These are phyloP conservation scores for Whitmania pigra DNA, from an alignment of 1,140 invertebrate genomes.

Conservation along the genomic window DNA sequence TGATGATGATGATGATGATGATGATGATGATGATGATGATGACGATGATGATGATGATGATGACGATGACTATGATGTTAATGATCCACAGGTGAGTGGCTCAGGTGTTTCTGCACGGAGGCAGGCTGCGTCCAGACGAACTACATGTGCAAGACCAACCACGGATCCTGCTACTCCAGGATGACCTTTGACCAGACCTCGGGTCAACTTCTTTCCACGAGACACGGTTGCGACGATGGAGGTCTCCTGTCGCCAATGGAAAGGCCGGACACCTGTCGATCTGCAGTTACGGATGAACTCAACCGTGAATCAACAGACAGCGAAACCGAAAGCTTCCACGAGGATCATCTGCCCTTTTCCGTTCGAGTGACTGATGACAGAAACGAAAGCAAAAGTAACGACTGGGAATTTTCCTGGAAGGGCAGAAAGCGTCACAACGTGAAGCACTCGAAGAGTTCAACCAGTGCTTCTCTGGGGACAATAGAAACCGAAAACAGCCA, in stretches of 20 bases:
- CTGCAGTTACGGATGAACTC: neutral
- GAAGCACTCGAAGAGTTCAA: too few relatives aligned
- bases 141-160: conserved; percentile 9
- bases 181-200: neutral
- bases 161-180: neutral
- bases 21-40: neutral
- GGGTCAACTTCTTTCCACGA: neutral
- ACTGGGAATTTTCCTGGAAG: too few relatives aligned
- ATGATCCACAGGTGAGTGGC: neutral
- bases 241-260: neutral
- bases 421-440: too few relatives aligned
- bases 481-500: too few relatives aligned
- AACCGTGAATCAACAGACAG: neutral
- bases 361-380: too few relatives aligned
- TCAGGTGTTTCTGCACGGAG: conserved; percentile 2
- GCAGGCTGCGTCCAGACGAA: conserved; percentile 6
- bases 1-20: neutral
- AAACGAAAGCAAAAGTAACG: too few relatives aligned
- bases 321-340: too few relatives aligned
- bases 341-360: too few relatives aligned
- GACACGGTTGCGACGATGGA: neutral
- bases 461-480: too few relatives aligned
- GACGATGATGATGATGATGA: neutral
- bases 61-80: neutral
- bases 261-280: neutral